A percentile compares a stretch with the other conserved stretches of the same genome.
Conservation (phyloP, 2,888 invertebrate species). For the Megaustenia siamemsis region DNA sequence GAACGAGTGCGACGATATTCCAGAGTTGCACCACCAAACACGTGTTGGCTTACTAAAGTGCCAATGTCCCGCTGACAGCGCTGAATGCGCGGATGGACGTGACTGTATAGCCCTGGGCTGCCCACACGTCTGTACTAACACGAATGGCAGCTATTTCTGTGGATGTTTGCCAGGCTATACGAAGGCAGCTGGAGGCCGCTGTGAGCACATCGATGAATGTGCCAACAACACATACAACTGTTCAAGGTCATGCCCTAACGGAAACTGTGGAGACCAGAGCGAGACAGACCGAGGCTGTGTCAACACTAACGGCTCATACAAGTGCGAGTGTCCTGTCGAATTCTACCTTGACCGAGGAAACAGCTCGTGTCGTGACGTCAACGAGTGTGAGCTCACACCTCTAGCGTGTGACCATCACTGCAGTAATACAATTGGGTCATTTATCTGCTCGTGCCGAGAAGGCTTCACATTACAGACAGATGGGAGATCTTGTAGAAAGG, state of each 20-base stretch:
- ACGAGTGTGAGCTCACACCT: conserved; percentile 13
- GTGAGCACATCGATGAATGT: conserved; percentile 11
- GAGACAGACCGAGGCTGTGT: neutral
- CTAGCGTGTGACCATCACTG: conserved; percentile 14
- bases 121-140: neutral
- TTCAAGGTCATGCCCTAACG: neutral
- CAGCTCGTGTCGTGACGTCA: conserved; percentile 28
- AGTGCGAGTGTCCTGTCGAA: conserved; percentile 24
- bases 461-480: conserved; percentile 16
- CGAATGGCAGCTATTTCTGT: neutral
- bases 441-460: conserved; percentile 29
- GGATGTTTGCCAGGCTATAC: neutral
- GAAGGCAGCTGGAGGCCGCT: neutral
- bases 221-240: conserved; percentile 37
- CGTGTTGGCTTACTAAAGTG: neutral
- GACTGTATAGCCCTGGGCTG: neutral
- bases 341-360: neutral
- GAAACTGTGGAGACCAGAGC: neutral
- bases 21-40: neutral
- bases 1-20: neutral
- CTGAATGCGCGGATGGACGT: neutral
- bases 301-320: conserved; percentile 1
- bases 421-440: conserved; percentile 35
- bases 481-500: conserved; percentile 13
- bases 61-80: neutral